These are phyloP conservation scores for Ditylenchus dipsaci DNA, from an alignment of 1,140 invertebrate species.

Conservation along the genomic window DNA sequence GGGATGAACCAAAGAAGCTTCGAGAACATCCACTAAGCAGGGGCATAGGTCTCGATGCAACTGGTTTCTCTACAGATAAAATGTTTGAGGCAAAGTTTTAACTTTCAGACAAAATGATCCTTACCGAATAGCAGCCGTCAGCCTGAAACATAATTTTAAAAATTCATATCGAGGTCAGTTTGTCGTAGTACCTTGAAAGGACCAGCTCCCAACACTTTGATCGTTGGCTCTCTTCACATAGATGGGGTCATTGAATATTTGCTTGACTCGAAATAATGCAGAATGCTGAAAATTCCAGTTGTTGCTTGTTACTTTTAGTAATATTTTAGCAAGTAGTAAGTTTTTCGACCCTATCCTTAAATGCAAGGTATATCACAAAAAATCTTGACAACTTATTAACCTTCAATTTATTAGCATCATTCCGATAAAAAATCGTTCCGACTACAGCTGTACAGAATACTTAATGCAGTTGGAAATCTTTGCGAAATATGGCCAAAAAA, in stretches of 20 bases:
- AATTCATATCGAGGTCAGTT: constrained; percentile 16
- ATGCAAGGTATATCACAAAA: too few relatives aligned
- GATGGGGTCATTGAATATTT: constrained; percentile 40
- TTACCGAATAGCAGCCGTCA: constrained; percentile 6
- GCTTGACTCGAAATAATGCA: constrained; percentile 36
- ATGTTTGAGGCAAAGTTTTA: background rate
- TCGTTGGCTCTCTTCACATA: constrained; percentile 36
- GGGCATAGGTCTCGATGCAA: constrained; percentile 77
- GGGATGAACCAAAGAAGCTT: constrained; percentile 80
- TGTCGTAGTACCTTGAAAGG: constrained; percentile 38
- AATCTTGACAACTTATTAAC: too few relatives aligned
- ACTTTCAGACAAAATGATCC: background rate
- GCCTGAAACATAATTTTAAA: background rate
- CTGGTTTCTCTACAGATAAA: constrained; percentile 71
- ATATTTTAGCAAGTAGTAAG: too few relatives aligned
- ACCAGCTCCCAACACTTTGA: constrained; percentile 46
- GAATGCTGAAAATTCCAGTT: constrained; percentile 40
- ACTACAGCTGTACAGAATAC: too few relatives aligned
- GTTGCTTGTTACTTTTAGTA: too few relatives aligned
- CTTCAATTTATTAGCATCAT: too few relatives aligned
- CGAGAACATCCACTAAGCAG: constrained; percentile 75
- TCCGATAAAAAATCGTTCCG: too few relatives aligned
- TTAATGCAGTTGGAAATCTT: too few relatives aligned
- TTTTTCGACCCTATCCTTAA: too few relatives aligned
- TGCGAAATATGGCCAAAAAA: too few relatives aligned